These are phyloP conservation scores for Rhipidura dahli DNA, from an alignment of 2,113 vertebrate species.

Conservation along the genomic window DNA sequence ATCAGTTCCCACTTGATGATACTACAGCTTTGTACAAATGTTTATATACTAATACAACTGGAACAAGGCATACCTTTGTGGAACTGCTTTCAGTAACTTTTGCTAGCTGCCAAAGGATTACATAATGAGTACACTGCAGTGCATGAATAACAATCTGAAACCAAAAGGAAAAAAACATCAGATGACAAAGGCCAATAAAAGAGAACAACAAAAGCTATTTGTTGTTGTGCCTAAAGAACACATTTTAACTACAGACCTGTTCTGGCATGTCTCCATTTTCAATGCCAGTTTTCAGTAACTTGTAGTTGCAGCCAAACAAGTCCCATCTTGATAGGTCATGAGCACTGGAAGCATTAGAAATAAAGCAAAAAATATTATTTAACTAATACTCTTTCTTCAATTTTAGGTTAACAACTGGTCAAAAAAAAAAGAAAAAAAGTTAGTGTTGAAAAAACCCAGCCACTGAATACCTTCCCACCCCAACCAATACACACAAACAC, in stretches of 20 bases:
- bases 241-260: slow-evolving; percentile 80
- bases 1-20: neutral
- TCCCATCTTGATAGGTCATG: slow-evolving; percentile 98
- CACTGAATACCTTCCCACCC: neutral
- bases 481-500: neutral
- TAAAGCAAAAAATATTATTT: slow-evolving; percentile 1
- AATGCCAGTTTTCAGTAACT: slow-evolving; percentile 94
- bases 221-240: neutral
- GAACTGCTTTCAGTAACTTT: slow-evolving; percentile 93
- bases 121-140: slow-evolving; percentile 97
- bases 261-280: slow-evolving; percentile 99
- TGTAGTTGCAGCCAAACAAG: slow-evolving; percentile 97
- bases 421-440: neutral
- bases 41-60: neutral
- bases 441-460: neutral
- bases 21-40: neutral
- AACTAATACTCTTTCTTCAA: neutral
- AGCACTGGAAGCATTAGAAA: slow-evolving; percentile 77
- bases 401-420: neutral
- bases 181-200: neutral
- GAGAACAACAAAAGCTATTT: neutral
- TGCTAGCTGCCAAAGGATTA: slow-evolving; percentile 96
- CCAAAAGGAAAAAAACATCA: slow-evolving; percentile 7
- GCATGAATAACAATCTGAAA: slow-evolving; percentile 97
- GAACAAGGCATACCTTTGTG: slow-evolving; percentile 84